phyloP scores from a whole-genome alignment of 2,113 vertebrate genomes.

The Hydrochoerus hydrochaeris region DNA sequence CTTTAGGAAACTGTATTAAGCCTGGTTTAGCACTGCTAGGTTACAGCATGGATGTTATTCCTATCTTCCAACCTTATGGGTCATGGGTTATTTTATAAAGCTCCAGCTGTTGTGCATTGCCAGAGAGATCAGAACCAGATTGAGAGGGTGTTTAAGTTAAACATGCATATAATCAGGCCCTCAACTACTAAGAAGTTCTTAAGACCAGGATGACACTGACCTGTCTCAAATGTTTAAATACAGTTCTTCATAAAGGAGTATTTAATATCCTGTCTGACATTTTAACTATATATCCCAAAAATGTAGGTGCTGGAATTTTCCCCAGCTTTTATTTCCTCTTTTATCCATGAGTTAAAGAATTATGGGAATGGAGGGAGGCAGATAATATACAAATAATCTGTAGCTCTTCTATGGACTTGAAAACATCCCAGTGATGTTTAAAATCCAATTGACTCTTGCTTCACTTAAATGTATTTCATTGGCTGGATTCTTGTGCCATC shows the following conservation, averaged over 20 bases:
- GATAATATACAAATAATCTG: slow-evolving; percentile 1
- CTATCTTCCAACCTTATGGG: slow-evolving; percentile 48
- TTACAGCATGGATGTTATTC: slow-evolving; percentile 69
- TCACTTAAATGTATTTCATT: background rate
- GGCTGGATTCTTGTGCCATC: background rate
- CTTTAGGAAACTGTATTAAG: slow-evolving; percentile 69
- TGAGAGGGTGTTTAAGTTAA: slow-evolving; percentile 63
- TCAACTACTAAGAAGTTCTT: slow-evolving; percentile 49
- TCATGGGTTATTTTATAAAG: slow-evolving; percentile 68
- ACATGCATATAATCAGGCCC: slow-evolving; percentile 62
- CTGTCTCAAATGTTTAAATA: slow-evolving; percentile 33
- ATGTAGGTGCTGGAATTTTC: background rate
- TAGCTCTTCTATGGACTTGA: background rate
- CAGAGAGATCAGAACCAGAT: slow-evolving; percentile 66
- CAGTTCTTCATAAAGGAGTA: background rate
- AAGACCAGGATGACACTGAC: slow-evolving; percentile 1
- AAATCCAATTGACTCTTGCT: background rate
- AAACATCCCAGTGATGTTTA: background rate
- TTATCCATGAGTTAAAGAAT: background rate
- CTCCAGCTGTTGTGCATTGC: slow-evolving; percentile 62
- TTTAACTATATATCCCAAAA: background rate
- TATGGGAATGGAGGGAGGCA: background rate
- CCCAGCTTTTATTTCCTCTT: slow-evolving; percentile 9
- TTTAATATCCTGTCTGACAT: background rate
- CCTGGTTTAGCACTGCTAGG: slow-evolving; percentile 63